Percentiles rank a stretch among this genome's conserved stretches.
Evolutionary conservation across 2,888 invertebrate genomes (phyloP).

Genomic region (Pedicia rivosa): DNA sequence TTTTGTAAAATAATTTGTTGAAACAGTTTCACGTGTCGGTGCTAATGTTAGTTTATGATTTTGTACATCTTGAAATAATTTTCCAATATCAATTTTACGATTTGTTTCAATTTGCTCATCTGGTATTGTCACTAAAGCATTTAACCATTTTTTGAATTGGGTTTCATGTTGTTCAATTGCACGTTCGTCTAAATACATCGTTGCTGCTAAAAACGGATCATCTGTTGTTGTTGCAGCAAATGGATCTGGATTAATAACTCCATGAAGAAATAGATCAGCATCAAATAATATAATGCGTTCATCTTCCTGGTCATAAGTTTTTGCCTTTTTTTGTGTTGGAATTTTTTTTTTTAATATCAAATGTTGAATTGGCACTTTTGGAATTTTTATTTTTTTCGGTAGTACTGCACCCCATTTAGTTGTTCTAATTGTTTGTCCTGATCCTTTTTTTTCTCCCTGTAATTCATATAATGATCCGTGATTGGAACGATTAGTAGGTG

Average conservation of each 20-base stretch:
- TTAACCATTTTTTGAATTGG: conserved; percentile 65
- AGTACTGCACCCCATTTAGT: conserved; percentile 20
- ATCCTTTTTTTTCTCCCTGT: too few species aligned
- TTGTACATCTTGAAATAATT: conserved; percentile 57
- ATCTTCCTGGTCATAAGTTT: too few species aligned
- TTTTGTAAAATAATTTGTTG: conserved; percentile 48
- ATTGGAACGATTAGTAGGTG: conserved; percentile 24
- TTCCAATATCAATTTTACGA: conserved; percentile 50
- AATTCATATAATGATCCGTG: conserved; percentile 7
- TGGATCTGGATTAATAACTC: conserved; percentile 33
- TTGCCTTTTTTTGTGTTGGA: conserved; percentile 20
- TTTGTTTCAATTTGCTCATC: conserved; percentile 46
- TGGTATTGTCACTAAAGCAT: conserved; percentile 59
- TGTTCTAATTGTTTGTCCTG: conserved; percentile 10
- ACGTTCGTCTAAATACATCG: conserved; percentile 48
- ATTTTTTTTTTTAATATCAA: conserved; percentile 21
- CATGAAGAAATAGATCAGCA: conserved; percentile 25
- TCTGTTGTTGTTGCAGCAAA: conserved; percentile 38
- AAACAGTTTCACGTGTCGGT: conserved; percentile 53
- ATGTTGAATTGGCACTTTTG: conserved; percentile 19
- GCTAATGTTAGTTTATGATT: conserved; percentile 48
- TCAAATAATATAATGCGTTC: conserved; percentile 22
- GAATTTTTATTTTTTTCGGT: conserved; percentile 12
- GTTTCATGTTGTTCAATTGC: conserved; percentile 51
- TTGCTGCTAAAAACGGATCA: conserved; percentile 49